These are phyloP conservation scores for Trilocha varians DNA, from an alignment of 2,888 invertebrate species.

Conservation along the genomic window DNA sequence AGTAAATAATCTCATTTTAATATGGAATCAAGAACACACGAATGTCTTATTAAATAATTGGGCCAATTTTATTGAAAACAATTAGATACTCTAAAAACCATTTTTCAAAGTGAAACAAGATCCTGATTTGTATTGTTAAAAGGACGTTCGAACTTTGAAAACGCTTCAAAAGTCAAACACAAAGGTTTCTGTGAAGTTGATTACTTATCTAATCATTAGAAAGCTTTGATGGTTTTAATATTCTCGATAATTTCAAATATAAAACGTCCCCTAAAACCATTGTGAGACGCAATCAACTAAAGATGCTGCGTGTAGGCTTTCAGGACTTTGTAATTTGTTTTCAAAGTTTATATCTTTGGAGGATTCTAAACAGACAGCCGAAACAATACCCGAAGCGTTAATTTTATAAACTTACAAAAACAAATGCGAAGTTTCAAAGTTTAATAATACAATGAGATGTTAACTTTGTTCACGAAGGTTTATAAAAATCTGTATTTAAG, in stretches of 20 bases:
- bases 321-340: not conserved
- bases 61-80: too few species aligned
- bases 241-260: not conserved
- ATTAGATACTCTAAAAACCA: too few species aligned
- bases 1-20: too few species aligned
- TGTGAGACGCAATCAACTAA: not conserved
- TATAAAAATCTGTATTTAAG: too few species aligned
- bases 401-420: not conserved
- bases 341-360: not conserved
- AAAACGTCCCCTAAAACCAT: not conserved
- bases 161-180: not conserved
- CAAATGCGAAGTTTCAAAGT: not conserved
- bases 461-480: not conserved
- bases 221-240: too few species aligned
- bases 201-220: too few species aligned
- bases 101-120: too few species aligned
- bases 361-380: not conserved
- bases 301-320: not conserved
- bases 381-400: not conserved
- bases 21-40: too few species aligned
- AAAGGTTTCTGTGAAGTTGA: not conserved
- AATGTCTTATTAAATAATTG: too few species aligned
- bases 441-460: not conserved
- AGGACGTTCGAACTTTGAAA: not conserved
- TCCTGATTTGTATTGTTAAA: too few species aligned